Percentiles rank a stretch among this genome's conserved stretches.
These are phyloP conservation scores for Piezodorus guildinii DNA, from an alignment of 1,140 invertebrate genomes.

Conservation along the genomic window DNA sequence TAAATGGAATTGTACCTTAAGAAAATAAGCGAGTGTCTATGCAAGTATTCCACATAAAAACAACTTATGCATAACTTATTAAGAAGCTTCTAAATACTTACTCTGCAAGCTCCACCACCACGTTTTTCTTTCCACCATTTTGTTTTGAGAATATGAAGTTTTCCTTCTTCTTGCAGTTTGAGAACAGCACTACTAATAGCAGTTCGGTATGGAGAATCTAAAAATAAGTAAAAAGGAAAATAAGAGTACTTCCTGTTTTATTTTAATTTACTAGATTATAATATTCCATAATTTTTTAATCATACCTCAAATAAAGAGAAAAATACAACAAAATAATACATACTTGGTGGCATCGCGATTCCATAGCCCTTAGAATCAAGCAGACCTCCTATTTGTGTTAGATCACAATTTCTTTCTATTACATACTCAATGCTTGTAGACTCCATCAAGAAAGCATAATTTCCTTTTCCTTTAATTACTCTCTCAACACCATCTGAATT, in stretches of 20 bases:
- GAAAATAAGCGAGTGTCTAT: too few relatives aligned
- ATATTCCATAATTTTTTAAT: background rate
- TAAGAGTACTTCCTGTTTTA: background rate
- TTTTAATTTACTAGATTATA: too few relatives aligned
- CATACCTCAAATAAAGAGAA: too few relatives aligned
- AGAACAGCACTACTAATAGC: conserved; percentile 79
- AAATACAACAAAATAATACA: background rate
- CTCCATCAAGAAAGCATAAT: conserved; percentile 88
- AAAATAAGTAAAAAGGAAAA: conserved; percentile 27
- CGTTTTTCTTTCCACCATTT: conserved; percentile 92
- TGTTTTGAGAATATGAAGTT: conserved; percentile 80
- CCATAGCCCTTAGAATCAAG: conserved; percentile 88
- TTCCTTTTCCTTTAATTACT: conserved; percentile 71
- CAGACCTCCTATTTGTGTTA: conserved; percentile 80
- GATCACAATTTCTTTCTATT: conserved; percentile 78
- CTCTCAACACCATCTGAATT: conserved; percentile 77
- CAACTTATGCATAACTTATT: too few relatives aligned
- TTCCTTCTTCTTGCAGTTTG: conserved; percentile 85
- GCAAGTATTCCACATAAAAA: too few relatives aligned
- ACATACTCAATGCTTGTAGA: conserved; percentile 86
- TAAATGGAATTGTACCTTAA: too few relatives aligned
- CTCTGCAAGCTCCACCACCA: conserved; percentile 67
- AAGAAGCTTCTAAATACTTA: conserved; percentile 35
- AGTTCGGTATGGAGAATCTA: conserved; percentile 76
- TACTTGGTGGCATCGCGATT: conserved; percentile 84